Conservation (phyloP, 1,140 invertebrate species). For the Oscheius sp. region DNA sequence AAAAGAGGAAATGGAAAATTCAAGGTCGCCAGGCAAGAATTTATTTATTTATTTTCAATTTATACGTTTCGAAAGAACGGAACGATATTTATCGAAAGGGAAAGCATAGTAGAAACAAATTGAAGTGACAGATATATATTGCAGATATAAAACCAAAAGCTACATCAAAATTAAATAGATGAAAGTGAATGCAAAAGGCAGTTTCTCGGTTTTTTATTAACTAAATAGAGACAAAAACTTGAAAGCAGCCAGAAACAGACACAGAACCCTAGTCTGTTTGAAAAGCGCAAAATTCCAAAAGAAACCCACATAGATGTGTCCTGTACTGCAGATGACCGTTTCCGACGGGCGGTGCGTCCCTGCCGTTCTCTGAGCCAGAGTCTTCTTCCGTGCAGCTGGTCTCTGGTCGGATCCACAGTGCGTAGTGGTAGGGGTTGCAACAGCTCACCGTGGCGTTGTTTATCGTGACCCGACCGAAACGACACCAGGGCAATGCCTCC, state of each 20-base stretch:
- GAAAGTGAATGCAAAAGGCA: too few relatives aligned
- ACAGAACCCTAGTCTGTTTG: background rate
- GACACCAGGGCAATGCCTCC: conserved; percentile 59
- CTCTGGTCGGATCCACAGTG: conserved; percentile 58
- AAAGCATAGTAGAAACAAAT: too few relatives aligned
- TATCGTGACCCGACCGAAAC: conserved; percentile 59
- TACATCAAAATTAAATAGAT: too few relatives aligned
- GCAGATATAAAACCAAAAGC: too few relatives aligned
- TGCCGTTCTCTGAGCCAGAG: conserved; percentile 14
- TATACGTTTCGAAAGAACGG: too few relatives aligned
- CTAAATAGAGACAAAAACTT: too few relatives aligned
- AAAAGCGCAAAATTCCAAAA: background rate
- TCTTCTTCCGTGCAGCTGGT: conserved; percentile 23
- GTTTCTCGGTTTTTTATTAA: too few relatives aligned
- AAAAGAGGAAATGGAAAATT: too few relatives aligned
- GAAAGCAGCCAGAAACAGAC: background rate
- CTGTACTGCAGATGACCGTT: conserved; percentile 28
- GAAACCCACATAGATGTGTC: conserved; percentile 6
- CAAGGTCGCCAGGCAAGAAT: too few relatives aligned
- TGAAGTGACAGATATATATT: too few relatives aligned
- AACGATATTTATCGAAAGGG: too few relatives aligned
- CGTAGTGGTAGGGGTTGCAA: conserved; percentile 60
- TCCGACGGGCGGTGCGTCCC: conserved; percentile 7
- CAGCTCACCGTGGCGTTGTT: conserved; percentile 60
- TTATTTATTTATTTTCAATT: too few relatives aligned